Base-by-base conservation (phyloP, 2,797 vertebrate species). In the Delichon dasypus region DNA sequence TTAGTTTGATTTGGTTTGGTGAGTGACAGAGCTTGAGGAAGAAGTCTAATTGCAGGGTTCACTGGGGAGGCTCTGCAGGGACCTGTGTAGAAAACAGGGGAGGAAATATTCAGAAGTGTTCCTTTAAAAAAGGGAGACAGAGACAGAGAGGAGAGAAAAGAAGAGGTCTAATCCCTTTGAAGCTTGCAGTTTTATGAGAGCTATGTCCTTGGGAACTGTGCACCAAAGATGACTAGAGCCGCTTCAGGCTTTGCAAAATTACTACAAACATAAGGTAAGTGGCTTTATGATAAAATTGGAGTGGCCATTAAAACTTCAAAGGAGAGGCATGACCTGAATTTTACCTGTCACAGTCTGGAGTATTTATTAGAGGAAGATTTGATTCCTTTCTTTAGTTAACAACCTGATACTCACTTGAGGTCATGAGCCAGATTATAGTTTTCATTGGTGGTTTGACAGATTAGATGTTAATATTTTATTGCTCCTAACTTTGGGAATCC, bases 301-400 rank as follows among this genome's bases (percentile, higher is more conserved):
- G 96, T 91, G 91, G 85, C 73, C 89, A 95, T 90, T 81, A 96
- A 95, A 97, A 96, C 96, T 94, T 97, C 94, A 96, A 96, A 97
- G 97, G 96, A 94, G 85, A 94, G 13, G 17, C 89, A 89, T 91
- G 84, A 91, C 93, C 93, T 88, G 91, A 97, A 94, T 92, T 96
- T 97, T 96, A 96, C 93, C 83, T 95, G 90, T 96, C 95, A 96
- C 89, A 78, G 64, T 93, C 62, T 88, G 62, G 96, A 93, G 87
- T 91, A 91, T 95, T 97, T 97, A 96, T 96, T 96, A 86, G 91
- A 93, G 96, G 97, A 97, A 93, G 93, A 97, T 93, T 79, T 96
- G 92, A 92, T 95, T 79, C 81, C 60, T 93, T 97, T 96, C 75
- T 96, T 96, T 89, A 91, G 90, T 95, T 94, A 94, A 97, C 85